Percentiles rank a stretch among this genome's conserved stretches.
Conservation (phyloP, 1,140 invertebrate species). For the Octopus bimaculoides region DNA sequence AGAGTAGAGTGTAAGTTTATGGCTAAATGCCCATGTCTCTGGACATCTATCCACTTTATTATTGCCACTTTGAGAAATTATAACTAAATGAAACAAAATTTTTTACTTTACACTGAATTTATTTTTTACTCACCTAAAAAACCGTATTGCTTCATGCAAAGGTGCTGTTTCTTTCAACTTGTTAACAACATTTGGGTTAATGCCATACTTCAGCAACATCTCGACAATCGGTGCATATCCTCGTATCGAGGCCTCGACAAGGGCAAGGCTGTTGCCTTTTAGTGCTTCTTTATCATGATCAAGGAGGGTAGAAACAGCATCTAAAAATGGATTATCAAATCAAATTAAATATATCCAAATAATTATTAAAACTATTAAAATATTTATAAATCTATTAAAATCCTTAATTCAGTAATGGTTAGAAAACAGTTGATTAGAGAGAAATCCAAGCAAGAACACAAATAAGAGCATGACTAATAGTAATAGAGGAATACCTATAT, state of each 20-base stretch:
- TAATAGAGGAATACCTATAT: no score
- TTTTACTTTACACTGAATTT: no score
- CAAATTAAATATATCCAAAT: not conserved
- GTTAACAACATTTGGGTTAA: constrained; percentile 39
- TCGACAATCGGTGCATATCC: constrained; percentile 41
- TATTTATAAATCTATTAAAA: no score
- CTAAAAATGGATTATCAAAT: constrained; percentile 25
- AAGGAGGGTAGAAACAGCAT: constrained; percentile 40
- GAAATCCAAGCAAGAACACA: no score
- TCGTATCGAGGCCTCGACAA: constrained; percentile 43
- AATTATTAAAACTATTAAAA: not conserved
- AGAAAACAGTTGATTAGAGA: no score
- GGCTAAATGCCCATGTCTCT: no score
- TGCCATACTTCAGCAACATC: constrained; percentile 48
- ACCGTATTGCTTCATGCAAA: constrained; percentile 47
- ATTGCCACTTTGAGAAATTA: no score
- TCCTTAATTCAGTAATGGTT: no score
- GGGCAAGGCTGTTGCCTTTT: constrained; percentile 32
- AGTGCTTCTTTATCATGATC: constrained; percentile 31
- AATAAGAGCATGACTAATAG: no score
- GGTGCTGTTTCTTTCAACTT: constrained; percentile 32
- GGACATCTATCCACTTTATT: no score
- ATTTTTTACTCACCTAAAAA: constrained; percentile 28
- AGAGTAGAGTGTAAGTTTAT: no score
- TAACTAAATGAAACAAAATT: no score